Evolutionary conservation across 2,113 vertebrate species (phyloP), one percentile per base, ranked within the genome.

Genomic region (Corvus hawaiiensis): DNA sequence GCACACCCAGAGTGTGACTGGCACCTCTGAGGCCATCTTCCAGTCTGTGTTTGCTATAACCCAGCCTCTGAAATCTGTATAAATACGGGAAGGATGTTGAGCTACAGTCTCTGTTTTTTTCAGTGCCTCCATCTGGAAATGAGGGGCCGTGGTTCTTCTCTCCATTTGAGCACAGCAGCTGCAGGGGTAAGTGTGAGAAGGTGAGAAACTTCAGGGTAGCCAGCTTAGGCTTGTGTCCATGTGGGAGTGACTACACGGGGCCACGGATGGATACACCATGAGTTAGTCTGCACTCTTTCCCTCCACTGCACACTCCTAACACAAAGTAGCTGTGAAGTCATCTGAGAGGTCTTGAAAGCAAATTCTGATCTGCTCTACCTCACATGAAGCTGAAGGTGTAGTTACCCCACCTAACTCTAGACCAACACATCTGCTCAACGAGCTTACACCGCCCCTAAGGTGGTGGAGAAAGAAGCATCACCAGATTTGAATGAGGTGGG

Each of bases 241-340:
- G 3, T 17, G 71, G 37, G 28, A 52, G 61, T 13, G 8, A 37
- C 27, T 2, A 2, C 20, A 1, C 2, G 5, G 37, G 56, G 33
- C 54, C 51, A 10, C 1, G 32, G 52, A 4, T 23, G 23, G 9
- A 8, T 1, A 1, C 17, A 43, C 28, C 43, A 2, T 0, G 30
- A 8, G 11, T 9, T 26, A 5, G 3, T 14, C 48, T 74, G 56
- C 13, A 9, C 23, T 24, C 37, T 8, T 18, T 16, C 24, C 32
- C 23, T 75, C 20, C 6, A 1, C 26, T 59, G 48, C 78, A 13
- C 22, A 9, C 41, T 66, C 58, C 56, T 33, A 16, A 51, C 32
- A 39, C 61, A 72, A 18, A 14, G 6, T 3, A 23, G 37, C 28
- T 2, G 1, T 17, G 21, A 64, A 7, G 13, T 64, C 27, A 39